Evolutionary conservation across 2,797 vertebrate genomes (phyloP).

Genomic region (Rhinogobio ventralis): DNA sequence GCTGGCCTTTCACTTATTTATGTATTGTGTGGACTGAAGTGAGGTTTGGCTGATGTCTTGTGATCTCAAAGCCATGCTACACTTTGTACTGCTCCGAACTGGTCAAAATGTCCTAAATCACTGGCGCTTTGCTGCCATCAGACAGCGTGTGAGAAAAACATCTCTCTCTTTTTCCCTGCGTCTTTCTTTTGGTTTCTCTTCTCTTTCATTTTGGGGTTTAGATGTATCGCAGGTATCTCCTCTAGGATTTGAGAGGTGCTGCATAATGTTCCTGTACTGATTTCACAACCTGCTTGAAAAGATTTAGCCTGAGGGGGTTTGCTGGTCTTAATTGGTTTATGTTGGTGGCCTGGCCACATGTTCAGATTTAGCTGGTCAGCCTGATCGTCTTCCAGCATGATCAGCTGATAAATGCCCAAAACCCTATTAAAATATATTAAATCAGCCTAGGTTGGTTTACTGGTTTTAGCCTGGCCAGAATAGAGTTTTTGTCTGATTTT

Average conservation of each 20-base stretch:
- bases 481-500: neutral
- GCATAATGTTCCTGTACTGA: neutral
- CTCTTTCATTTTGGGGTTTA: neutral
- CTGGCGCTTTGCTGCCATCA: slow-evolving; percentile 51
- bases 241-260: neutral
- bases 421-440: neutral
- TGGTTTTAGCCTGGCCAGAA: neutral
- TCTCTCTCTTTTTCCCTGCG: neutral
- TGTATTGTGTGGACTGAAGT: slow-evolving; percentile 59
- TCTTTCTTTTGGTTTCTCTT: slow-evolving; percentile 12
- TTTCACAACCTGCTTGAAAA: neutral
- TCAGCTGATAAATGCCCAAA: neutral
- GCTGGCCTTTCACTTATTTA: slow-evolving; percentile 62
- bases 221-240: slow-evolving; percentile 1
- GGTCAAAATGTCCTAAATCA: slow-evolving; percentile 60
- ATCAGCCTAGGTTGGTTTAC: neutral
- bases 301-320: neutral
- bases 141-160: slow-evolving; percentile 9
- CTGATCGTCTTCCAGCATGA: neutral
- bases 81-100: slow-evolving; percentile 57
- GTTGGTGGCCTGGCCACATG: neutral
- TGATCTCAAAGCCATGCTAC: slow-evolving; percentile 55
- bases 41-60: slow-evolving; percentile 55
- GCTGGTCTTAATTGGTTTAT: neutral
- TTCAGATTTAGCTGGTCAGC: neutral